These are phyloP conservation scores for Progne subis DNA, from an alignment of 2,113 vertebrate genomes.

Conservation along the genomic window DNA sequence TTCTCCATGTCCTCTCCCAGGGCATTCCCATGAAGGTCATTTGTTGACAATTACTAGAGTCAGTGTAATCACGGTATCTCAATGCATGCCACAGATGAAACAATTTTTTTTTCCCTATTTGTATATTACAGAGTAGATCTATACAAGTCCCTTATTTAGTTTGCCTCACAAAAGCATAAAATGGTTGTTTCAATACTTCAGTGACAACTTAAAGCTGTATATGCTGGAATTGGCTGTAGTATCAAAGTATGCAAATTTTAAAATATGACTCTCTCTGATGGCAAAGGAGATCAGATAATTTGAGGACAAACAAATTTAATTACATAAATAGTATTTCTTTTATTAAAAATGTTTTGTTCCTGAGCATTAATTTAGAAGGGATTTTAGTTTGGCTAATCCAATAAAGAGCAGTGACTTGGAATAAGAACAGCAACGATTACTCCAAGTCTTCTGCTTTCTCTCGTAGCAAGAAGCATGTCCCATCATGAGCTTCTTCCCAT, in stretches of 20 bases:
- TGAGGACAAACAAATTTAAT: background rate
- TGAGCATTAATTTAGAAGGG: slow-evolving; percentile 25
- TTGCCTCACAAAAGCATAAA: background rate
- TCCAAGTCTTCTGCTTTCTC: background rate
- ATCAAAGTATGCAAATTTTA: background rate
- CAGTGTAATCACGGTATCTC: background rate
- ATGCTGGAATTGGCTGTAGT: background rate
- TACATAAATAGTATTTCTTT: background rate
- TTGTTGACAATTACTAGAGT: background rate
- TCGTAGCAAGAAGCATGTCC: background rate
- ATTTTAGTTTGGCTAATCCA: slow-evolving; percentile 40
- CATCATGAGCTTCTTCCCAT: slow-evolving; percentile 16
- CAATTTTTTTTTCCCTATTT: background rate
- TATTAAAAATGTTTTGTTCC: background rate
- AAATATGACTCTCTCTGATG: background rate
- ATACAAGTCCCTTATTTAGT: background rate
- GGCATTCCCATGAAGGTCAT: background rate
- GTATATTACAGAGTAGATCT: background rate
- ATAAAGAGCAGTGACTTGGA: slow-evolving; percentile 8
- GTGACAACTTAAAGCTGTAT: background rate
- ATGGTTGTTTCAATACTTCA: background rate
- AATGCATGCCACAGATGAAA: background rate
- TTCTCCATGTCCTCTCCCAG: background rate
- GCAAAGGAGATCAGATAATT: slow-evolving; percentile 18
- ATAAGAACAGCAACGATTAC: slow-evolving; percentile 9